Base-by-base conservation (phyloP, 1,140 invertebrate genomes). In the Drosophila ambigua region DNA sequence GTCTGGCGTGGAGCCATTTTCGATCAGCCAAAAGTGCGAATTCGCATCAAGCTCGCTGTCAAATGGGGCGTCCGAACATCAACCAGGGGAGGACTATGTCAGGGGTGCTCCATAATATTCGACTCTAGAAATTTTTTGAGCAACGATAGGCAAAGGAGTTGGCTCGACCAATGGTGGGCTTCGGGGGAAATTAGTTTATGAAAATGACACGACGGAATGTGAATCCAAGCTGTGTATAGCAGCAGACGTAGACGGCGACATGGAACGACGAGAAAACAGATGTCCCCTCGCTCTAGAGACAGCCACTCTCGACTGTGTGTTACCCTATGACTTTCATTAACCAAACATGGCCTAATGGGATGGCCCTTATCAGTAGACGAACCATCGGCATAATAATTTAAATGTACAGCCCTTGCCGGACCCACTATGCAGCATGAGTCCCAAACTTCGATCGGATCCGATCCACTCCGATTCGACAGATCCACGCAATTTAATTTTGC, bases 41-140 rank as follows among this genome's bases (percentile, higher is more conserved):
- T 13, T 31, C 16, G 26, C 43, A 59, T 52, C 20, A 24, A 35
- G 23, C 52, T 68, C 13, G 41, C 60, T 35, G 72, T 39, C 74
- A 49, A 67, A 82, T 49, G 79, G 73, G 73, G 79, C 68, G 78
- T 81, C 81, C 77, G 59, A 49, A 54, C 67, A 82, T 67, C 24
- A 31, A 8, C 28, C 28, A 31, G 7, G 28, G 2, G 28, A 5
- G 7, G 28, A 31, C 7, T 3, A 8, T 9, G 2, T 9, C 4
- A 3, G 31, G 31, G 8, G 31, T 35, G 31, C 31, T 9, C 9
- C 3, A 35, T 4, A 54, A 55, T 49, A 54, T 60, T 67, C 57
- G 53, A 7, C 9, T 45, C 11, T 39, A 31, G 67, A 39, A 69
- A 81, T 73, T 81, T 79, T 53, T 31, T 60, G 45, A 58, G 72